Conservation (phyloP, 1,140 invertebrate species). For the Andricus grossulariae region DNA sequence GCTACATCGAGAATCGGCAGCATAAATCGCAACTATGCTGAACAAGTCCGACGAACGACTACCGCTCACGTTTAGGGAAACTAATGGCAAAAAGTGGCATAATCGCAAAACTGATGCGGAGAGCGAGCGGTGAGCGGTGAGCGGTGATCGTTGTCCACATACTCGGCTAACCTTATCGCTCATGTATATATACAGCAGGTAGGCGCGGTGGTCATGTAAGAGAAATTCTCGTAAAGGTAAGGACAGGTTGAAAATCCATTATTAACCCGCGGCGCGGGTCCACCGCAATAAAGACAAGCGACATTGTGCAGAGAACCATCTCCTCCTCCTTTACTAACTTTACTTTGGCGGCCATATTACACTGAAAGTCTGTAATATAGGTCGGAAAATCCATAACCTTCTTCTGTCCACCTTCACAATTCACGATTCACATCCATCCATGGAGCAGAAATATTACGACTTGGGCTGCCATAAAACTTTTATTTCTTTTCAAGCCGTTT, state of each 20-base stretch:
- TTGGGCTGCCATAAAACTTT: no score
- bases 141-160: constrained; percentile 37
- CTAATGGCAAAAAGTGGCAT: constrained; percentile 66
- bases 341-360: constrained; percentile 29
- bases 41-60: constrained; percentile 47
- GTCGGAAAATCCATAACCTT: constrained; percentile 40
- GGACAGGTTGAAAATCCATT: constrained; percentile 72
- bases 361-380: constrained; percentile 36
- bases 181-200: constrained; percentile 69
- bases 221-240: constrained; percentile 69
- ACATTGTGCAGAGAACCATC: constrained; percentile 49
- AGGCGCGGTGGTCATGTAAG: constrained; percentile 61
- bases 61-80: constrained; percentile 68
- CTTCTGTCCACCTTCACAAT: background rate
- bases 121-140: constrained; percentile 15
- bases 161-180: constrained; percentile 60
- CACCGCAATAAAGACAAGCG: constrained; percentile 62
- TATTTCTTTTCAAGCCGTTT: no score
- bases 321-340: background rate
- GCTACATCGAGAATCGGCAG: constrained; percentile 44
- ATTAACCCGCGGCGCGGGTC: constrained; percentile 62
- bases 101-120: constrained; percentile 57
- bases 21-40: constrained; percentile 55
- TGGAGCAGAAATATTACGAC: no score
- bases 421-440: no score